Evolutionary conservation across 2,113 vertebrate species (phyloP).

Genomic region (Odobenus rosmarus): DNA sequence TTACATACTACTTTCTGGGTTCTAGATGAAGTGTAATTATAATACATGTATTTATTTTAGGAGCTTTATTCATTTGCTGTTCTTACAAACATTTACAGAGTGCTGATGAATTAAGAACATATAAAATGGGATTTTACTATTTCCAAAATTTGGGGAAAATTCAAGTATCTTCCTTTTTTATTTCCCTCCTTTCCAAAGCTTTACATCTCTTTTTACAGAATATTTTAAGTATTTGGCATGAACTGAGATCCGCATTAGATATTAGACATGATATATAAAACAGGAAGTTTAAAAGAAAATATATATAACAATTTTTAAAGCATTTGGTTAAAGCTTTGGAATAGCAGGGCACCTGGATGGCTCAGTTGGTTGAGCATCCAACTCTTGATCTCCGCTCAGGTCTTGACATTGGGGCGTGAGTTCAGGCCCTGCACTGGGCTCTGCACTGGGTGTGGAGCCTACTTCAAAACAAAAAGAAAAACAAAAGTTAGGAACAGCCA

Average conservation of each 20-base stretch:
- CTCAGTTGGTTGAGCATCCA: background rate
- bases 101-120: background rate
- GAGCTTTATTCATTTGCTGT: background rate
- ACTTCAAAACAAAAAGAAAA: background rate
- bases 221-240: background rate
- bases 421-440: background rate
- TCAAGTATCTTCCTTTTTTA: background rate
- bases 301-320: constrained; percentile 18
- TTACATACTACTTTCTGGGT: background rate
- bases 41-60: background rate
- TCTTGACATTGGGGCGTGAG: background rate
- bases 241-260: background rate
- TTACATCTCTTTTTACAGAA: background rate
- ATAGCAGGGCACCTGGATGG: background rate
- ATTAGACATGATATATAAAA: background rate
- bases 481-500: background rate
- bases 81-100: background rate
- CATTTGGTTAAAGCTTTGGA: background rate
- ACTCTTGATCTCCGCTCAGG: background rate
- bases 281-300: background rate
- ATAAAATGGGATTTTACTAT: background rate
- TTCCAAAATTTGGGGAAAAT: background rate
- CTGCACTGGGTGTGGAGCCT: background rate
- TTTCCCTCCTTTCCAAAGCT: background rate
- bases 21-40: background rate